Evolutionary conservation across 2,888 invertebrate species (phyloP).

Genomic region (Eupithecia insigniata): DNA sequence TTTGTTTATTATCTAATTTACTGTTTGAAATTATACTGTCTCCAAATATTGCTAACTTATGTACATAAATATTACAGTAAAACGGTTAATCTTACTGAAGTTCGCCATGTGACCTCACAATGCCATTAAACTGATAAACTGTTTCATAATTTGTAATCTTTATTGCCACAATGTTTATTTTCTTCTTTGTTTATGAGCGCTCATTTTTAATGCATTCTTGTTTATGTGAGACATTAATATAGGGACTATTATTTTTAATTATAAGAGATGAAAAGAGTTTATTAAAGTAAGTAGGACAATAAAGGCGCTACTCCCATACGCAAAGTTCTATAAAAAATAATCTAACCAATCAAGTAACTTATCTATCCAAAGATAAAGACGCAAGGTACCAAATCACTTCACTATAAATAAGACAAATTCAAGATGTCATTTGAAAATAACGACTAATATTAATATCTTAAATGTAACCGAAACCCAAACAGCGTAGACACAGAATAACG

Average conservation of each 20-base stretch:
- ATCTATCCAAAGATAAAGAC: not conserved
- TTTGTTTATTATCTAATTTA: not conserved
- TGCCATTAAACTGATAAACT: slow-evolving; percentile 68
- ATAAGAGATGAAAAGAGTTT: not conserved
- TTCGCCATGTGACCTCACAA: slow-evolving; percentile 60
- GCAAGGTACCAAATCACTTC: not conserved
- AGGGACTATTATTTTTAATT: slow-evolving; percentile 21
- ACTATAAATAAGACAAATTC: slow-evolving; percentile 1
- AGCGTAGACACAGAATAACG: slow-evolving; percentile 59
- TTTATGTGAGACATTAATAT: slow-evolving; percentile 33
- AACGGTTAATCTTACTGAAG: slow-evolving; percentile 58
- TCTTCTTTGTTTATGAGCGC: slow-evolving; percentile 57
- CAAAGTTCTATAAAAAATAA: not conserved
- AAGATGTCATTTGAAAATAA: slow-evolving; percentile 2
- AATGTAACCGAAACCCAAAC: slow-evolving; percentile 63
- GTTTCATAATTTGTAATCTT: slow-evolving; percentile 66
- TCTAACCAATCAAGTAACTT: too few relatives aligned
- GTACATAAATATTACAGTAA: not conserved
- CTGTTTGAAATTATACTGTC: not conserved
- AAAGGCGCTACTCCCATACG: not conserved
- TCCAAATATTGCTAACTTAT: not conserved
- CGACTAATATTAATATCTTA: slow-evolving; percentile 21
- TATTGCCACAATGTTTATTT: slow-evolving; percentile 53
- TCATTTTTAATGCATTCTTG: slow-evolving; percentile 37
- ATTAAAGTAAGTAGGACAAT: not conserved